A percentile compares a stretch with the other conserved stretches of the same genome.
Evolutionary conservation across 1,140 invertebrate genomes (phyloP).

Genomic region (Drosophila lacteicornis): DNA sequence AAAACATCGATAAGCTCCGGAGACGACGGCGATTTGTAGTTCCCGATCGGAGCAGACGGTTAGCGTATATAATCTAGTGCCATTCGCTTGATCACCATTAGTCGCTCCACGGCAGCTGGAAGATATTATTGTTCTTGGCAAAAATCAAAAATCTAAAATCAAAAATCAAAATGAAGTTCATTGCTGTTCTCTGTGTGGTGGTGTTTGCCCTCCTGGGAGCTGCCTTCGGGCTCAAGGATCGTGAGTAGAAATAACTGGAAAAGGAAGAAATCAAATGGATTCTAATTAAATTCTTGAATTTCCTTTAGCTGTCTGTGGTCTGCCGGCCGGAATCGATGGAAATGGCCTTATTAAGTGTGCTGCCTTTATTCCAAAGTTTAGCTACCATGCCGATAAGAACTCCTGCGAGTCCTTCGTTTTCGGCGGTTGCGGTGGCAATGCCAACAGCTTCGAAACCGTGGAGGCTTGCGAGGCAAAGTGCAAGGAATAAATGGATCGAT

Average conservation of each 20-base stretch:
- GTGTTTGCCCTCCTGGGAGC: constrained; percentile 57
- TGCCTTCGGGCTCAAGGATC: constrained; percentile 49
- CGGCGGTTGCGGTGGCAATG: constrained; percentile 94
- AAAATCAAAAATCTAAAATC: neutral
- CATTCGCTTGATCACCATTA: constrained; percentile 24
- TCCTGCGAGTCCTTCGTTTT: constrained; percentile 91
- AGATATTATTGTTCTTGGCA: neutral
- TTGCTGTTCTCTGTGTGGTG: constrained; percentile 45
- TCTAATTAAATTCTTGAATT: neutral
- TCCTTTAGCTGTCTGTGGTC: constrained; percentile 40
- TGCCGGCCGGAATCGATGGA: constrained; percentile 39
- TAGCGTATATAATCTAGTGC: constrained; percentile 45
- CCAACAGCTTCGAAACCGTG: constrained; percentile 89
- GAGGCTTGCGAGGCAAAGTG: constrained; percentile 53
- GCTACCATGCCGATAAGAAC: constrained; percentile 90
- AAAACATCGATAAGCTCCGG: constrained; percentile 25
- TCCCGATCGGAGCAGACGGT: neutral
- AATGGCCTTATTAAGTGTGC: constrained; percentile 65
- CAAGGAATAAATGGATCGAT: constrained; percentile 34
- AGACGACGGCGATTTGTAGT: constrained; percentile 7
- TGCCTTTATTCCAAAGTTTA: constrained; percentile 88
- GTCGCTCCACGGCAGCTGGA: constrained; percentile 28
- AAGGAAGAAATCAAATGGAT: neutral
- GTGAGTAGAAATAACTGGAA: constrained; percentile 22
- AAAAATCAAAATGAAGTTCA: constrained; percentile 56